Conservation (phyloP, 2,113 vertebrate genomes). For the Mus pahari region DNA sequence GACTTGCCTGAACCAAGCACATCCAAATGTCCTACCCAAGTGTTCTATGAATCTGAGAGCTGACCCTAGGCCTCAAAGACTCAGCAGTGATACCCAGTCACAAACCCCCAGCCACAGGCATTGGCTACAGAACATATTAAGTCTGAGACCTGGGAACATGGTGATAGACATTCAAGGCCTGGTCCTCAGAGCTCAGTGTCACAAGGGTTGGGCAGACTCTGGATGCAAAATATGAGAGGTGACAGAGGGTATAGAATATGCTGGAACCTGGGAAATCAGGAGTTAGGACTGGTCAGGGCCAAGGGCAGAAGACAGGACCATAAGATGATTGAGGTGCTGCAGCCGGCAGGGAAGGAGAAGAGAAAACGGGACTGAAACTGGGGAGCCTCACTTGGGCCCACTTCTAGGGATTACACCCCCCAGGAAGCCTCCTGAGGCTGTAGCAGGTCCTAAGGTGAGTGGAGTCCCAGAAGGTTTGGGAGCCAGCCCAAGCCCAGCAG, state of each 20-base stretch:
- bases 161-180: not conserved
- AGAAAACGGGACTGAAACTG: not conserved
- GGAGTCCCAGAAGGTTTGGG: not conserved
- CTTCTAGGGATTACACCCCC: rapidly evolving
- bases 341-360: rapidly evolving
- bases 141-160: not conserved
- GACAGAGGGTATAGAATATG: rapidly evolving
- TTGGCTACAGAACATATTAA: not conserved
- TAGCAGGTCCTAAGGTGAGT: not conserved
- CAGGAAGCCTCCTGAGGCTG: rapidly evolving
- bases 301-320: no score
- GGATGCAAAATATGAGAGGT: not conserved
- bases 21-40: not conserved
- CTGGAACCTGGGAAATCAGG: not conserved
- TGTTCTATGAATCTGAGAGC: not conserved
- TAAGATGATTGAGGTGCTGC: rapidly evolving
- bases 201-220: not conserved
- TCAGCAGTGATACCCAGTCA: not conserved
- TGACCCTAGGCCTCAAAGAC: not conserved
- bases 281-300: rapidly evolving
- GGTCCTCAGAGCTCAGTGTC: not conserved
- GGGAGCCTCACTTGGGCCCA: rapidly evolving
- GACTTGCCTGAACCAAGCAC: not conserved
- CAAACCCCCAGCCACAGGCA: no score
- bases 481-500: rapidly evolving